Evolutionary conservation across 2,888 invertebrate genomes (phyloP).

Genomic region (Cephonodes hylas): DNA sequence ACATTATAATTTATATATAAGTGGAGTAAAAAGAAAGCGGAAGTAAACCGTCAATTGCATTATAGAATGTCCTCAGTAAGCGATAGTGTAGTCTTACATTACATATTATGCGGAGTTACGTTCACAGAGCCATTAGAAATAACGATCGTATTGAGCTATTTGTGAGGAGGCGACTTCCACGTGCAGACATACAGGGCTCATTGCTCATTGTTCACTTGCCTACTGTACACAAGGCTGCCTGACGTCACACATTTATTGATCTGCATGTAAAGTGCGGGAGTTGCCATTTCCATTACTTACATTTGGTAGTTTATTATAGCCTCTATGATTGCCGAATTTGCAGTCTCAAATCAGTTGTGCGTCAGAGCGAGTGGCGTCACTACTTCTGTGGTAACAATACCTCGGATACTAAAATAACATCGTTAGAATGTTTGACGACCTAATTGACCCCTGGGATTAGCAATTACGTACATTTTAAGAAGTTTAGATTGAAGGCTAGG

Average conservation of each 20-base stretch:
- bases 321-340: not conserved
- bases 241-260: not conserved
- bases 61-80: too few relatives aligned
- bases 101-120: too few relatives aligned
- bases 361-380: not conserved
- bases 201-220: constrained; percentile 1
- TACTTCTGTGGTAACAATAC: not conserved
- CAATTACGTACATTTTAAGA: too few relatives aligned
- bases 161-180: too few relatives aligned
- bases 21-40: too few relatives aligned
- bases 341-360: not conserved
- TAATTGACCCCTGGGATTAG: too few relatives aligned
- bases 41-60: too few relatives aligned
- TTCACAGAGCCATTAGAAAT: not conserved
- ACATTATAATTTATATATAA: too few relatives aligned
- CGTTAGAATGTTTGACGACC: too few relatives aligned
- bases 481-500: too few relatives aligned
- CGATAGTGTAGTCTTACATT: too few relatives aligned
- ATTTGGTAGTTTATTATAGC: not conserved
- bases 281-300: not conserved
- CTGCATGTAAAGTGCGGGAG: not conserved
- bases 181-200: not conserved
- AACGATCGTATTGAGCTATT: not conserved
- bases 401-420: not conserved
- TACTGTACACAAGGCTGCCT: not conserved